Evolutionary conservation across 2,888 invertebrate genomes (phyloP).

Genomic region (Pyrochroa serraticornis): DNA sequence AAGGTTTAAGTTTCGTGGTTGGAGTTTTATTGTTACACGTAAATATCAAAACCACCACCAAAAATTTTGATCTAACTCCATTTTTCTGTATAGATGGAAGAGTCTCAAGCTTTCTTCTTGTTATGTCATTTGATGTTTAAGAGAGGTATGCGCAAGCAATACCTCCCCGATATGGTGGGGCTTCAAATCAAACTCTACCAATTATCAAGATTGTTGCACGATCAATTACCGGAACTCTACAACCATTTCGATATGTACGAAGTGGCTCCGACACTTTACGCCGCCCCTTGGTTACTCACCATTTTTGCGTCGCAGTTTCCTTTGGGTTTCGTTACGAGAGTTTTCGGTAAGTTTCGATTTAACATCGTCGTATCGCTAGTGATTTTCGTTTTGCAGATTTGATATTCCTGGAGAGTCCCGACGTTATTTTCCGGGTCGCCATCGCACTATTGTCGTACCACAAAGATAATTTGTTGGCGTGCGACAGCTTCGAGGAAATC

Average conservation of each 20-base stretch:
- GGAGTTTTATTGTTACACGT: slow-evolving; percentile 92
- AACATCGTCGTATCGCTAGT: slow-evolving; percentile 2
- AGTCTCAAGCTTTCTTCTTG: slow-evolving; percentile 86
- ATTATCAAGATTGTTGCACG: slow-evolving; percentile 87
- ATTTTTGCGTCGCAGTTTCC: slow-evolving; percentile 97
- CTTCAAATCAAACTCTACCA: slow-evolving; percentile 91
- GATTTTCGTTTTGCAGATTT: slow-evolving; percentile 68
- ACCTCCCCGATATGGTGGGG: slow-evolving; percentile 93
- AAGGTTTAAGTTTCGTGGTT: slow-evolving; percentile 95
- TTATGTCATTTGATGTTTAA: slow-evolving; percentile 91
- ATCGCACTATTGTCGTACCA: slow-evolving; percentile 84
- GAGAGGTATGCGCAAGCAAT: slow-evolving; percentile 85
- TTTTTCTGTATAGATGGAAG: slow-evolving; percentile 77
- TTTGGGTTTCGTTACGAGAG: slow-evolving; percentile 90
- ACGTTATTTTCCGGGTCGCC: slow-evolving; percentile 89
- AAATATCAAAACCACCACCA: slow-evolving; percentile 61
- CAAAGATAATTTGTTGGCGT: slow-evolving; percentile 80
- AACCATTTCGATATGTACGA: slow-evolving; percentile 86
- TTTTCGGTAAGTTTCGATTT: slow-evolving; percentile 79
- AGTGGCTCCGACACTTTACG: slow-evolving; percentile 92
- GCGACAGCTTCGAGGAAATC: slow-evolving; percentile 90
- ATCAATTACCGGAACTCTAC: slow-evolving; percentile 84
- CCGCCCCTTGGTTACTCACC: slow-evolving; percentile 96
- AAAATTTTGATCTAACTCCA: slow-evolving; percentile 4
- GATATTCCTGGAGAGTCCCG: slow-evolving; percentile 87